Evolutionary conservation across 1,140 invertebrate genomes (phyloP).

Genomic region (Globodera ellingtonae): DNA sequence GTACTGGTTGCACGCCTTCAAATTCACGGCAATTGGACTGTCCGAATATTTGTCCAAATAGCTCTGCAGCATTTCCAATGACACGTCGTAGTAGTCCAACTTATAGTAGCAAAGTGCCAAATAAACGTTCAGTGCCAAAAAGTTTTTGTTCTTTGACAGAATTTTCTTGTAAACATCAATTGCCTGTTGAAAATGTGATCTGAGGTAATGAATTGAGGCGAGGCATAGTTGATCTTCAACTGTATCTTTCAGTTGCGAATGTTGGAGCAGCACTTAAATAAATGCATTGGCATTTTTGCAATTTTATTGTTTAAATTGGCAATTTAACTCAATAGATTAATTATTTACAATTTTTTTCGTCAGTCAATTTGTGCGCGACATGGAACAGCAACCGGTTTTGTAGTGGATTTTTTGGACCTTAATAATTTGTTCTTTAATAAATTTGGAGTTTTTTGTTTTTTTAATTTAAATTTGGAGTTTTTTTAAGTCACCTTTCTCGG

Average conservation of each 20-base stretch:
- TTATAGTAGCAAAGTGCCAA: conserved; percentile 97
- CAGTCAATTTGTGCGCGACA: conserved; percentile 85
- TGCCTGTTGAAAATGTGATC: conserved; percentile 94
- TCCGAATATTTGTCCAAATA: conserved; percentile 90
- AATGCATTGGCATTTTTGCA: too few species aligned
- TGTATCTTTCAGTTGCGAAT: conserved; percentile 81
- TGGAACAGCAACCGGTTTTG: conserved; percentile 77
- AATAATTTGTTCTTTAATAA: background rate
- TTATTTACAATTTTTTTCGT: conserved; percentile 80
- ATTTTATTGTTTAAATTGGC: too few species aligned
- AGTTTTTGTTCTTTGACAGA: conserved; percentile 85
- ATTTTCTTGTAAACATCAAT: conserved; percentile 98
- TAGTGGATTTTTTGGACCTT: conserved; percentile 52
- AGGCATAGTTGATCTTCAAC: conserved; percentile 88
- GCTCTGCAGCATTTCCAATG: conserved; percentile 82
- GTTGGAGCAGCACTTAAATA: conserved; percentile 67
- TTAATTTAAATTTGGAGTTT: conserved; percentile 18
- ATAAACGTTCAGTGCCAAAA: conserved; percentile 91
- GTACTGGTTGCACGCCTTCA: conserved; percentile 87
- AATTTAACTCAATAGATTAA: background rate
- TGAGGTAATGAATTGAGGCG: conserved; percentile 91
- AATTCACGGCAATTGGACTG: conserved; percentile 89
- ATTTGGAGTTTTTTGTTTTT: conserved; percentile 17
- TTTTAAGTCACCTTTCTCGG: conserved; percentile 62
- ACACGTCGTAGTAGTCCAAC: conserved; percentile 78